Percentiles rank a stretch among this genome's conserved stretches.
phyloP scores from a whole-genome alignment of 1,140 invertebrate genomes.

The Acromyrmex heyeri region DNA sequence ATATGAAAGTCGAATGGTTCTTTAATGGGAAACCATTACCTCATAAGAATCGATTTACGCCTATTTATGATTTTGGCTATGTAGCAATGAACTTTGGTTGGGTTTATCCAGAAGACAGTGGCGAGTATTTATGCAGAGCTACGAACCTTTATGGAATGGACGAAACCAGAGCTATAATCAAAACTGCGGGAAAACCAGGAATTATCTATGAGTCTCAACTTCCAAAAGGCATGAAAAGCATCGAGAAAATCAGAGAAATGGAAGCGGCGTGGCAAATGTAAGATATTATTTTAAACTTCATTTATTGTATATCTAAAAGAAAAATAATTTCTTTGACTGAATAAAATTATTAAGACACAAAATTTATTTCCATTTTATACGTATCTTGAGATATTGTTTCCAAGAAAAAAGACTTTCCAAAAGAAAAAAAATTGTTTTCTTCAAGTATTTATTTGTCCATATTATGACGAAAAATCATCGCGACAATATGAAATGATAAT shows the following conservation, averaged over 20 bases:
- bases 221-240: conserved; percentile 97
- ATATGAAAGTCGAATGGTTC: conserved; percentile 99
- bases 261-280: conserved; percentile 97
- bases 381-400: not conserved
- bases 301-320: not conserved
- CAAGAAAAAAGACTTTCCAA: not conserved
- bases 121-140: conserved; percentile 95
- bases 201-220: conserved; percentile 97
- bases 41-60: conserved; percentile 95
- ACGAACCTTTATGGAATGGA: conserved; percentile 97
- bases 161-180: conserved; percentile 94
- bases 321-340: conserved; percentile 3
- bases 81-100: conserved; percentile 98
- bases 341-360: not conserved
- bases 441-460: not conserved
- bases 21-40: conserved; percentile 96
- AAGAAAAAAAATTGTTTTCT: not conserved
- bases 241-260: conserved; percentile 98
- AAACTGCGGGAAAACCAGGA: conserved; percentile 94
- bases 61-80: conserved; percentile 98
- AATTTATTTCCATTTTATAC: not conserved
- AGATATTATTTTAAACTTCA: conserved; percentile 82
- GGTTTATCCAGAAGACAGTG: conserved; percentile 97
- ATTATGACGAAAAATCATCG: not conserved
- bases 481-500: not conserved